phyloP scores from a whole-genome alignment of 2,888 invertebrate genomes.

The Pyrocoelia pectoralis region DNA sequence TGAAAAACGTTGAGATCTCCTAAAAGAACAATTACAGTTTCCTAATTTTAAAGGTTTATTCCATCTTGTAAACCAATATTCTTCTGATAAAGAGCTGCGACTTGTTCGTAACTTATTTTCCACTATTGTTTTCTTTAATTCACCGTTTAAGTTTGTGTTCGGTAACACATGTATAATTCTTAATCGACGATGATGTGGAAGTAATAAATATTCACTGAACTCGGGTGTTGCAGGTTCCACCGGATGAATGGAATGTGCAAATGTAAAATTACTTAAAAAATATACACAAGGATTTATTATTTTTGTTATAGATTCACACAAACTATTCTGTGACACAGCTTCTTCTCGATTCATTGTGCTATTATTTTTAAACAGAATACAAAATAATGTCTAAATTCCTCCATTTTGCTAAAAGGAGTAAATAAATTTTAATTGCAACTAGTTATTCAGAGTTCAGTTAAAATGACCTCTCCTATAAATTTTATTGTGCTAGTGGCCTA shows the following conservation, averaged over 20 bases:
- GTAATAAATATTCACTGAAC: constrained; percentile 54
- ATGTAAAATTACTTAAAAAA: constrained; percentile 44
- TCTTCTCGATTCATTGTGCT: constrained; percentile 26
- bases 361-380: constrained; percentile 13
- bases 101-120: constrained; percentile 43
- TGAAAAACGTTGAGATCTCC: constrained; percentile 55
- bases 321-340: constrained; percentile 2
- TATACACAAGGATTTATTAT: constrained; percentile 31
- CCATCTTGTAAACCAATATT: constrained; percentile 62
- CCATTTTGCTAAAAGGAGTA: constrained; percentile 15
- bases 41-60: constrained; percentile 57
- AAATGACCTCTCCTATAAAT: constrained; percentile 19
- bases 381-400: not conserved
- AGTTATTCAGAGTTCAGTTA: constrained; percentile 19
- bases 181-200: constrained; percentile 52
- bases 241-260: constrained; percentile 53
- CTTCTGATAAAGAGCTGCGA: constrained; percentile 56
- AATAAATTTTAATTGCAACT: constrained; percentile 19
- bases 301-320: constrained; percentile 31
- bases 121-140: constrained; percentile 34
- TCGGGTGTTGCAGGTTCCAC: constrained; percentile 51
- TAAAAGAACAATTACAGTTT: constrained; percentile 58
- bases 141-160: constrained; percentile 36
- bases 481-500: constrained; percentile 15
- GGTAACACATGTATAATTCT: constrained; percentile 55